phyloP scores from a whole-genome alignment of 2,797 vertebrate species.

The Allenopithecus nigroviridis region DNA sequence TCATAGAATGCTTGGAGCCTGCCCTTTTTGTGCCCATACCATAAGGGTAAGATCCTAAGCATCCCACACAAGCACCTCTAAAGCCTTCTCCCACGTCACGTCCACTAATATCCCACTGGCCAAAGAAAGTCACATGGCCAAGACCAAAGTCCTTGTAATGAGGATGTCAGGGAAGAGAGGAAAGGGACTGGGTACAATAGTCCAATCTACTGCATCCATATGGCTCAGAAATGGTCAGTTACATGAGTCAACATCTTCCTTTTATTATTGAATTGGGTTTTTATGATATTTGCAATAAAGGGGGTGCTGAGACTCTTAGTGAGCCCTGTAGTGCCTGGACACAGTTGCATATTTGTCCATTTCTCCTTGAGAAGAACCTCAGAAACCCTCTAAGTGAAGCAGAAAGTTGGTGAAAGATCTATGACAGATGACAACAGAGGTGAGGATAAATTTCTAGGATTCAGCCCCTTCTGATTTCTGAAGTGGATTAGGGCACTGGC shows the following conservation, averaged over 20 bases:
- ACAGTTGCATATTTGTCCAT: neutral
- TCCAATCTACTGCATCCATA: neutral
- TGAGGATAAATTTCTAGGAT: neutral
- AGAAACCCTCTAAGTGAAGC: neutral
- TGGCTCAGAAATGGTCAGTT: neutral
- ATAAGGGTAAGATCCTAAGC: neutral
- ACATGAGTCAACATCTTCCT: neutral
- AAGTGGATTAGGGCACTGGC: neutral
- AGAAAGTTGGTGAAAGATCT: neutral
- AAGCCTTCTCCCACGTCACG: neutral
- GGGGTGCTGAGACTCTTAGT: neutral
- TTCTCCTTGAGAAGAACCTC: conserved; percentile 12
- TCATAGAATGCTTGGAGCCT: neutral
- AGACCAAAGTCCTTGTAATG: neutral
- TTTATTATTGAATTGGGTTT: neutral
- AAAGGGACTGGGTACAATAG: neutral
- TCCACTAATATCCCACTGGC: neutral
- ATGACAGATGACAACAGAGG: neutral
- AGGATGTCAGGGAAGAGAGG: neutral
- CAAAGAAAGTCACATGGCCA: neutral
- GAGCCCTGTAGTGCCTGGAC: neutral
- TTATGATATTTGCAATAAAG: too few species aligned
- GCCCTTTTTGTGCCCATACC: neutral
- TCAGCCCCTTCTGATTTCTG: neutral
- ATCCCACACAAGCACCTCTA: neutral